Evolutionary conservation across 2,888 invertebrate genomes (phyloP).

Genomic region (Sarcophaga carnaria): DNA sequence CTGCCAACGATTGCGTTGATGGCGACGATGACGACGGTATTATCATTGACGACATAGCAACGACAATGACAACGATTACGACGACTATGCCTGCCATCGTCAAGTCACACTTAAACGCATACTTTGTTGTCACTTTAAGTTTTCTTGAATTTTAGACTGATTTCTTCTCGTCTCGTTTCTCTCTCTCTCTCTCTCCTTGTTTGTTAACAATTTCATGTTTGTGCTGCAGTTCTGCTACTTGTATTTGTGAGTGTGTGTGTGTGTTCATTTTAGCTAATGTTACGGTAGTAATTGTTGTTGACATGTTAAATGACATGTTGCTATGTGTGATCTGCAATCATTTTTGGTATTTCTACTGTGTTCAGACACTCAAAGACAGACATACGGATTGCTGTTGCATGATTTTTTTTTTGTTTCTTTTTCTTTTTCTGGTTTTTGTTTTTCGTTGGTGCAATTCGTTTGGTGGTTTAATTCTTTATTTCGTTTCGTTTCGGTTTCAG

Average conservation of each 20-base stretch:
- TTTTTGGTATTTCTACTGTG: constrained; percentile 68
- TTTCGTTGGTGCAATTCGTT: constrained; percentile 33
- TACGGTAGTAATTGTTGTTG: constrained; percentile 77
- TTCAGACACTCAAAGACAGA: constrained; percentile 42
- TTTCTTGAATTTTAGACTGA: constrained; percentile 46
- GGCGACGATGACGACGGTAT: constrained; percentile 17
- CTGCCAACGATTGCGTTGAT: constrained; percentile 17
- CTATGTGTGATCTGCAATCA: constrained; percentile 72
- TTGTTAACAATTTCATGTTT: constrained; percentile 28
- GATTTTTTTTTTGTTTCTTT: not conserved
- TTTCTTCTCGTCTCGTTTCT: not conserved
- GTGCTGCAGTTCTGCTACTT: not conserved
- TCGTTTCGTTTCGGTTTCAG: not conserved
- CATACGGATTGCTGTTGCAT: constrained; percentile 1
- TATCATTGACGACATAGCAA: constrained; percentile 25
- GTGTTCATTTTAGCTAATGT: constrained; percentile 60
- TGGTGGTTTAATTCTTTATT: too few species aligned
- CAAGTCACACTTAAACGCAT: constrained; percentile 71
- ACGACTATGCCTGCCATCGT: constrained; percentile 37
- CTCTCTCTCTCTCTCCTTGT: not conserved
- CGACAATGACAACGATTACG: constrained; percentile 30
- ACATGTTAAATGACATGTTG: constrained; percentile 75
- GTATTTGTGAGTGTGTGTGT: constrained; percentile 36
- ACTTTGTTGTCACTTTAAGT: constrained; percentile 68
- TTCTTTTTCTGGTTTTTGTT: not conserved